phyloP scores from a whole-genome alignment of 2,113 vertebrate genomes.

The Trogon surrucura region DNA sequence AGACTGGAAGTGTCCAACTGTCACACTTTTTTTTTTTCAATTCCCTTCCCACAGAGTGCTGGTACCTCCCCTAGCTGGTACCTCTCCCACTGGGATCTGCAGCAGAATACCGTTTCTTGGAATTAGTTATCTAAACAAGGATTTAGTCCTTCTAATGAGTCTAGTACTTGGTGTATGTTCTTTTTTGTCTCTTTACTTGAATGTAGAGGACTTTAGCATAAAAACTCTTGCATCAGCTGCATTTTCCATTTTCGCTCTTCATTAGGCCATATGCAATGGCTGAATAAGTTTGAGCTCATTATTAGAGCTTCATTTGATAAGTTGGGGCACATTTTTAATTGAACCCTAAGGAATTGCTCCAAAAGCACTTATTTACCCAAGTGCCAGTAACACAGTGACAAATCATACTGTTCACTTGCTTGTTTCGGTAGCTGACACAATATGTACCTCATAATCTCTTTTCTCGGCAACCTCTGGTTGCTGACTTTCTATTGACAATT shows the following conservation, averaged over 20 bases:
- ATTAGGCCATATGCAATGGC: fast-evolving
- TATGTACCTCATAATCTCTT: slow-evolving; percentile 21
- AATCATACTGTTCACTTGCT: neutral
- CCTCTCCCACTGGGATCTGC: neutral
- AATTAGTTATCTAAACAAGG: neutral
- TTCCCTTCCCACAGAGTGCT: neutral
- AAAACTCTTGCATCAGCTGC: neutral
- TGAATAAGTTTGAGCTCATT: slow-evolving; percentile 32
- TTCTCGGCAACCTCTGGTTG: slow-evolving; percentile 51
- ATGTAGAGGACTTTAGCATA: neutral
- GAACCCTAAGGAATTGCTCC: slow-evolving; percentile 26
- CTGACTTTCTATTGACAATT: slow-evolving; percentile 15
- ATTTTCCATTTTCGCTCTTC: neutral
- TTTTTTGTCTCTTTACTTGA: neutral
- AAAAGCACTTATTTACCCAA: slow-evolving; percentile 65
- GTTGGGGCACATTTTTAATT: slow-evolving; percentile 60
- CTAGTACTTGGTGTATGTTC: neutral
- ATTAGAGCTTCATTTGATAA: slow-evolving; percentile 44
- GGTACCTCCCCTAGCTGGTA: neutral
- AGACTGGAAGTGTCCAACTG: neutral
- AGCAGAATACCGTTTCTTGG: neutral
- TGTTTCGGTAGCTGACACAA: slow-evolving; percentile 24
- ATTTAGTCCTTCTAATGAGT: neutral
- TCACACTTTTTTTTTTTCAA: neutral
- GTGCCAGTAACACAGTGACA: neutral